A percentile compares a stretch with the other conserved stretches of the same genome.
Conservation (phyloP, 1,140 invertebrate species). For the Delia radicum region DNA sequence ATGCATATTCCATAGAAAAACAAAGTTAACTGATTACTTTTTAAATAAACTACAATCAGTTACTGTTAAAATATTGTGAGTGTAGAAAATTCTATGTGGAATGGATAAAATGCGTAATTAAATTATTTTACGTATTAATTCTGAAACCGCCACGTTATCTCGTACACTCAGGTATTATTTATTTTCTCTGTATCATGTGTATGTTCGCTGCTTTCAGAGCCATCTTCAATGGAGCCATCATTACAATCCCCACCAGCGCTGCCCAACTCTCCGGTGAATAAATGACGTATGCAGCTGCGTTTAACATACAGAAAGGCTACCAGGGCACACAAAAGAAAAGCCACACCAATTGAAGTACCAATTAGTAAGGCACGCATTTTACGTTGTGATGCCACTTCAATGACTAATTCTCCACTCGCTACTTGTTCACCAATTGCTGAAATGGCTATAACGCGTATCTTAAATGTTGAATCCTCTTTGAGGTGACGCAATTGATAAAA, state of each 20-base stretch:
- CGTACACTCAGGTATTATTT: slow-evolving; percentile 43
- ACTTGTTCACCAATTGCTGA: slow-evolving; percentile 60
- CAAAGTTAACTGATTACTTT: no score
- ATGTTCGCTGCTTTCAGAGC: slow-evolving; percentile 42
- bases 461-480: slow-evolving; percentile 66
- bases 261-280: slow-evolving; percentile 37
- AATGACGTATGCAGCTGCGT: slow-evolving; percentile 47
- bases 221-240: slow-evolving; percentile 30
- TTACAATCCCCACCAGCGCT: slow-evolving; percentile 28
- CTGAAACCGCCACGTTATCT: slow-evolving; percentile 42
- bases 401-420: slow-evolving; percentile 60
- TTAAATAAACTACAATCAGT: background rate
- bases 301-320: slow-evolving; percentile 63
- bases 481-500: slow-evolving; percentile 65
- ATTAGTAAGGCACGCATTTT: slow-evolving; percentile 65
- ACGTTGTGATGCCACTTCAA: slow-evolving; percentile 65
- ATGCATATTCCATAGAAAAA: no score
- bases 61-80: background rate
- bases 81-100: background rate
- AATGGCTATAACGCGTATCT: slow-evolving; percentile 66
- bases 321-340: slow-evolving; percentile 61
- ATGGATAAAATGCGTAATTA: slow-evolving; percentile 8
- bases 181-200: slow-evolving; percentile 38
- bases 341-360: slow-evolving; percentile 62
- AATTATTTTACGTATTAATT: slow-evolving; percentile 19